Evolutionary conservation across 2,888 invertebrate species (phyloP).

Genomic region (Cheilosia grossa): DNA sequence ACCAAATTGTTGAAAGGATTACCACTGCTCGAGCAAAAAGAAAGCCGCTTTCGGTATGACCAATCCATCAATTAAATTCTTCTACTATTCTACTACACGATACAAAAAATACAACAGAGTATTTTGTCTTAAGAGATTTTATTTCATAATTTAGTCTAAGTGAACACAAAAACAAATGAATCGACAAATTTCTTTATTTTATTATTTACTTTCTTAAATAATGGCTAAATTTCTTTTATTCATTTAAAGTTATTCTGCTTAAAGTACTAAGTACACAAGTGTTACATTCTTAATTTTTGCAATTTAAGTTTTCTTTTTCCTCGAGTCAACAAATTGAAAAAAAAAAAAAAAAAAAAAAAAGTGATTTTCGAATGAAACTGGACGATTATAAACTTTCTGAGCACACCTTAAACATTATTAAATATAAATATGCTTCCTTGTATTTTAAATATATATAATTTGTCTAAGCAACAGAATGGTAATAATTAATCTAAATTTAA

Average conservation of each 20-base stretch:
- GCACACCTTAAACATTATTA: conserved; percentile 26
- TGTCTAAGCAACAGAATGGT: conserved; percentile 30
- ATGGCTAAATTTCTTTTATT: conserved; percentile 9
- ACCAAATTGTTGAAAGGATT: no score
- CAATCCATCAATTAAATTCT: no score
- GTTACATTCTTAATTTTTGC: conserved; percentile 11
- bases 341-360: conserved; percentile 18
- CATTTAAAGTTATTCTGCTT: conserved; percentile 3
- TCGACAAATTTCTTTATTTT: conserved; percentile 25
- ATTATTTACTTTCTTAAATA: conserved; percentile 20
- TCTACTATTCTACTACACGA: not conserved
- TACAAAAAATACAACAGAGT: not conserved
- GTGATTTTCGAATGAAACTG: conserved; percentile 46
- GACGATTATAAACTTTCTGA: conserved; percentile 47
- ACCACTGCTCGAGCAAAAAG: no score
- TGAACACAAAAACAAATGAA: conserved; percentile 51
- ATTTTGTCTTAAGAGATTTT: conserved; percentile 45
- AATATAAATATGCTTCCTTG: conserved; percentile 58
- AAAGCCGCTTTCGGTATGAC: no score
- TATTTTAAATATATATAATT: conserved; percentile 62
- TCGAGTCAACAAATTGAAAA: not conserved
- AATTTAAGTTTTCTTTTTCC: not conserved
- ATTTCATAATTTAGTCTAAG: conserved; percentile 45
- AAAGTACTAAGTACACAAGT: conserved; percentile 48
- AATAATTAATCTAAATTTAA: conserved; percentile 45